Evolutionary conservation across 2,888 invertebrate species (phyloP), one percentile per base, ranked within the genome.

Genomic region (Horisme vitalbata): DNA sequence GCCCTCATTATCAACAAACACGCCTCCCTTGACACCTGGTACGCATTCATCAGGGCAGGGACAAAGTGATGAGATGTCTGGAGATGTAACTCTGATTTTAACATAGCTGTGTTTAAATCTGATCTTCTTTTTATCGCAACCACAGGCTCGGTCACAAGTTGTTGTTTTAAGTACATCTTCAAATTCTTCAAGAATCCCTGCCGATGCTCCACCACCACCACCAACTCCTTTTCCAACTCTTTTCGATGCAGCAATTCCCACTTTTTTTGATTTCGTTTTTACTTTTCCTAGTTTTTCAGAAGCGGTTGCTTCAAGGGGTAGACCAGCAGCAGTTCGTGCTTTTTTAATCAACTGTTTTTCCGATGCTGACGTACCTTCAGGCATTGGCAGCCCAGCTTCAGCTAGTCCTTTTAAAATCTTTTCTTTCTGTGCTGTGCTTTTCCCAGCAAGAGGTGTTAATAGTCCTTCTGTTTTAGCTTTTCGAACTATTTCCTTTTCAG

Each of bases 91-190:
- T 63, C 69, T 68, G 47, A 83, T 83, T 61, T 82, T 82, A 0
- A 83, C 71, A 23, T 81, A 83, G 54, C 83, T 83, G 23, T 83
- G 79, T 55, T 82, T 83, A 55, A 83, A 83, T 63, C 71, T 66
- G 28, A 83, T 81, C 71, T 82, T 83, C 50, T 82, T 83, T 52
- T 73, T 79, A 45, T 80, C 79, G 59, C 82, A 81, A 2, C 82
- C 83, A 54, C 83, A 83, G 11, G 65, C 79, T 32, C 73, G 64
- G 35, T 83, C 82, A 57, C 82, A 82, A 10, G 67, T 81, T 13
- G 75, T 76, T 2, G 72, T 74, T 71, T 79, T 83, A 1, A 63
- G 35, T n/a, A 79, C 61, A 24, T 80, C 76, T 65, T 81, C 59
- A 32, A 66, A 66, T 46, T 75, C 69, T 64, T 76, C 74, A 5